Percentiles rank a stretch among this genome's conserved stretches.
Conservation (phyloP, 2,888 invertebrate species). For the Nomada ruficornis region DNA sequence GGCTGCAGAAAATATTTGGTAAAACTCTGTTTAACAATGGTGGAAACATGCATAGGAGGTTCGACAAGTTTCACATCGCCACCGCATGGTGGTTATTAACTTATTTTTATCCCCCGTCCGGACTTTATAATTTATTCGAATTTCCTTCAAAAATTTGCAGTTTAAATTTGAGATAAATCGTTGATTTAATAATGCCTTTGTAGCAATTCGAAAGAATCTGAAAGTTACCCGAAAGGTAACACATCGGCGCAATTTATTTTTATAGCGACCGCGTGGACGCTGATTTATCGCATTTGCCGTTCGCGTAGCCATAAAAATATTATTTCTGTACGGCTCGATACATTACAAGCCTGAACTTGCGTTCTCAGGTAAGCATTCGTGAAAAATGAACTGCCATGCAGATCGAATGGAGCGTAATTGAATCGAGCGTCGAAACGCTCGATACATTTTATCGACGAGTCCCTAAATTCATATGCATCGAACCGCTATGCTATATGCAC, state of each 20-base stretch:
- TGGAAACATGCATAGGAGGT: too few relatives aligned
- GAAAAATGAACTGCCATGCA: slow-evolving; percentile 21
- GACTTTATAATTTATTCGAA: too few relatives aligned
- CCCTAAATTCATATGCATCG: slow-evolving; percentile 9
- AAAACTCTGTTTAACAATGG: too few relatives aligned
- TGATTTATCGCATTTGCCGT: slow-evolving; percentile 34
- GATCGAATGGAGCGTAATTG: slow-evolving; percentile 29
- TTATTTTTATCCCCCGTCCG: too few relatives aligned
- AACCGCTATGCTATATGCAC: not conserved
- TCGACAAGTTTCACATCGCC: too few relatives aligned
- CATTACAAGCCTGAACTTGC: not conserved
- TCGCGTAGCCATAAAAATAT: slow-evolving; percentile 27
- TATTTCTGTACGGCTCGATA: slow-evolving; percentile 17
- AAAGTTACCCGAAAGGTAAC: not conserved
- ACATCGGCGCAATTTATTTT: slow-evolving; percentile 29
- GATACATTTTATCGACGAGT: slow-evolving; percentile 21
- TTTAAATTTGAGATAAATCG: not conserved
- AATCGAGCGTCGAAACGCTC: slow-evolving; percentile 6
- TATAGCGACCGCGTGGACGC: slow-evolving; percentile 13
- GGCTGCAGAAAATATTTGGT: too few relatives aligned
- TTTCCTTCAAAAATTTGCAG: too few relatives aligned
- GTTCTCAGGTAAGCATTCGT: not conserved
- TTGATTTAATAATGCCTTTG: not conserved
- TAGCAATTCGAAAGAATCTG: not conserved
- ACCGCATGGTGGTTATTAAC: too few relatives aligned